Conservation (phyloP, 35 echinoderm and acorn worm species). For the Acanthaster planci region DNA sequence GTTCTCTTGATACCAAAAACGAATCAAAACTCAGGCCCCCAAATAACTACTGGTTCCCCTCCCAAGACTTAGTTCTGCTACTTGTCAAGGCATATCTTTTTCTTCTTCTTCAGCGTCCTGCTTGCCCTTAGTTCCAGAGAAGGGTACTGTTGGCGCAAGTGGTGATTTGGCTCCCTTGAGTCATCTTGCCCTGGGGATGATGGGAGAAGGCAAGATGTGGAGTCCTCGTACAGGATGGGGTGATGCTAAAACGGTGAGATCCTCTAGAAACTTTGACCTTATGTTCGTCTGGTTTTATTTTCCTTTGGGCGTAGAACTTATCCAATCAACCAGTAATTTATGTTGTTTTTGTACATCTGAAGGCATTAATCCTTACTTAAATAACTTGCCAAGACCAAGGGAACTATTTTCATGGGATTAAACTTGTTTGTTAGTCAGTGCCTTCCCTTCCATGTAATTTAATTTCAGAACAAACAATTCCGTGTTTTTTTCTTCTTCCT, state of each 20-base stretch:
- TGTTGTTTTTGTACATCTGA: no score
- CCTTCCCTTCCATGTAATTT: no score
- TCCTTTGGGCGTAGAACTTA: no score
- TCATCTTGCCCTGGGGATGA: slow-evolving; percentile 86
- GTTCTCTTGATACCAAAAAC: no score
- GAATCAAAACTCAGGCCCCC: no score
- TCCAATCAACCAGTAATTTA: no score
- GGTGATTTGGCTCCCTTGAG: slow-evolving; percentile 83
- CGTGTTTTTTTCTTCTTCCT: neutral
- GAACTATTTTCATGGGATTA: neutral
- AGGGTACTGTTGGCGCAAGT: slow-evolving; percentile 87
- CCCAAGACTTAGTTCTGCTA: neutral
- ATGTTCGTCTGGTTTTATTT: no score
- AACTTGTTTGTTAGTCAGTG: neutral
- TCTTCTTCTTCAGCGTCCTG: slow-evolving; percentile 62
- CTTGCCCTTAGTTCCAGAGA: slow-evolving; percentile 79
- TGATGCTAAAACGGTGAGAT: slow-evolving; percentile 78
- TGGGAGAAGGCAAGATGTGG: slow-evolving; percentile 99
- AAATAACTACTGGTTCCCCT: no score
- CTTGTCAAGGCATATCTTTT: neutral
- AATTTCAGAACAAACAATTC: neutral
- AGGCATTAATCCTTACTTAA: no score
- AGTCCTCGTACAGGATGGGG: slow-evolving; percentile 90
- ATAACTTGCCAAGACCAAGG: no score
- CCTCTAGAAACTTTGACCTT: neutral